Base-by-base conservation (phyloP, 2,888 invertebrate genomes). In the Liopterus haemorrhoidalis region DNA sequence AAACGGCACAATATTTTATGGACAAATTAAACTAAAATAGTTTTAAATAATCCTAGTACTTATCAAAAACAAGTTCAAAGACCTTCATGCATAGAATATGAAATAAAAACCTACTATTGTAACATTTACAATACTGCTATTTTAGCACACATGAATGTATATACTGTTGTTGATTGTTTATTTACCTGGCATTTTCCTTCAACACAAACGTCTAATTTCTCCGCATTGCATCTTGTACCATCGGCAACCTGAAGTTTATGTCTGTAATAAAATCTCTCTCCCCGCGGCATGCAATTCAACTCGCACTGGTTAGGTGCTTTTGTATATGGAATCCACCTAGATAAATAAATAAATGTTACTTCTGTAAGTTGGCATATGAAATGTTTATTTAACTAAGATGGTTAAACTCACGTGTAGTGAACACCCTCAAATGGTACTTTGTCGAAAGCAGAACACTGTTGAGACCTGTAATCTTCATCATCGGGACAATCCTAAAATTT, bases 241-340 rank as follows among this genome's bases (percentile, higher is more conserved):
- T 97, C 85, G 50, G 81, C 74, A 52, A 96, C 85, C 65, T 82
- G 81, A 49, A 76, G 71, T 56, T 81, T 82, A 62, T 92, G 90
- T 12, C 88, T 77, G 70, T 86, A 90, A 71, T 94, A 95, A 70
- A 96, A 93, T 49, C 89, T 75, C 63, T 91, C 91, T 1, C 86
- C 87, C 49, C 78, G 78, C 1, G 96, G 94, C 85, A 90, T 91
- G 70, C 97, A 97, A 70, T 92, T 93, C 58, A 97, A 72, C 67
- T 95, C 93, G 68, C 97, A 99, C 16, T 87, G 87, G 65, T 91
- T 90, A 9, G 84, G 81, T 3, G 85, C 88, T 61, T 85, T 87
- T 28, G 81, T 85, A 66, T 90, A 92, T 0, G 92, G 92, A 48
- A 89, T 76, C 92, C 92, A 92, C 56, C 85, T 87, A 65, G 8